These are phyloP conservation scores for Galeopsomyia nigrocyanea DNA, from an alignment of 2,888 invertebrate genomes.

Conservation along the genomic window DNA sequence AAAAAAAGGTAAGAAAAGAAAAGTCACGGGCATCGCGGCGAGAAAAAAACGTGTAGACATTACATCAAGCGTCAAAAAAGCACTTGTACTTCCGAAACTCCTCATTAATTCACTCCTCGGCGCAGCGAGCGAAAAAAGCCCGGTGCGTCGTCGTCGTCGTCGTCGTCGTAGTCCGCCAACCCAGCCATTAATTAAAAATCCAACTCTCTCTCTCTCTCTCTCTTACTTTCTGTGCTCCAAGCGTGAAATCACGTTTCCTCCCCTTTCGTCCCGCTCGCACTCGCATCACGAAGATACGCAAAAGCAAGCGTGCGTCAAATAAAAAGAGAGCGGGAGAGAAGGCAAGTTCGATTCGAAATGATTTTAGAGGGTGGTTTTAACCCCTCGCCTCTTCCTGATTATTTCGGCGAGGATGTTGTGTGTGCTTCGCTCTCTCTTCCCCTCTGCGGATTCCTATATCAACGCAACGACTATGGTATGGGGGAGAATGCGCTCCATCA, in stretches of 20 bases:
- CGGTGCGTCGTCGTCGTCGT: not conserved
- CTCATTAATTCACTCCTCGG: too few relatives aligned
- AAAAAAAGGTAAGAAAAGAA: too few relatives aligned
- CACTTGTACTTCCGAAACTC: too few relatives aligned
- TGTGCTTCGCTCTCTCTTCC: not conserved
- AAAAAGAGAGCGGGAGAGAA: constrained; percentile 16
- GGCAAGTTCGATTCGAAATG: constrained; percentile 61
- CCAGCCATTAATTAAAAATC: constrained; percentile 30
- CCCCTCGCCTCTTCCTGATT: constrained; percentile 62
- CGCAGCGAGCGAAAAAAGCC: not conserved
- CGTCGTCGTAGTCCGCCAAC: too few relatives aligned
- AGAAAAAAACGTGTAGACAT: too few relatives aligned
- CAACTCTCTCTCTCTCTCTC: not conserved
- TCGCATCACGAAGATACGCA: not conserved
- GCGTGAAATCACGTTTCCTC: constrained; percentile 30
- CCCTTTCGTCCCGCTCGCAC: not conserved
- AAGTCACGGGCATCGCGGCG: not conserved
- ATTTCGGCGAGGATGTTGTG: constrained; percentile 52
- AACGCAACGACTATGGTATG: not conserved
- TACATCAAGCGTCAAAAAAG: too few relatives aligned
- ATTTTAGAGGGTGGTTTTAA: constrained; percentile 62
- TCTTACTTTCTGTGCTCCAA: not conserved
- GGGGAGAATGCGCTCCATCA: not conserved
- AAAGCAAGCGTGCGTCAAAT: constrained; percentile 10
- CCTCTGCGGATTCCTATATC: not conserved